Conservation (phyloP, 1,140 invertebrate genomes). For the Brachionus asplanchnoidis region DNA sequence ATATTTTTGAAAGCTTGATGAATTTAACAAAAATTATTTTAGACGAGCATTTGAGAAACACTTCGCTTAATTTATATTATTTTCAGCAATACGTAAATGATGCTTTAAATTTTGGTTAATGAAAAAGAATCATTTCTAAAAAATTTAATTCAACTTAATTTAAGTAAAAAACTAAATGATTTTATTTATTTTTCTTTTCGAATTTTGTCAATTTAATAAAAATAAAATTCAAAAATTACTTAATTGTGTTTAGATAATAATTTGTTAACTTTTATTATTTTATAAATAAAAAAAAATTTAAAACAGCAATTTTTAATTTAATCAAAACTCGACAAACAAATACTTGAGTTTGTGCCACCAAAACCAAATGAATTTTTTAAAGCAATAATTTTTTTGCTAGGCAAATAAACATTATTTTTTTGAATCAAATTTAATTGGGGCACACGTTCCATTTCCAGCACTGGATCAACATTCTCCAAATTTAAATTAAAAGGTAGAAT, state of each 20-base stretch:
- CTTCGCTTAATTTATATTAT: too few species aligned
- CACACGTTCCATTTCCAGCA: conserved; percentile 51
- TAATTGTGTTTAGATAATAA: too few species aligned
- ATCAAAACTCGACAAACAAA: conserved; percentile 64
- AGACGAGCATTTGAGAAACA: background rate
- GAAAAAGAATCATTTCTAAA: too few species aligned
- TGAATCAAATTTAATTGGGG: background rate
- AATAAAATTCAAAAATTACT: too few species aligned
- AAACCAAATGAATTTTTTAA: conserved; percentile 98
- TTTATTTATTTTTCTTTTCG: too few species aligned
- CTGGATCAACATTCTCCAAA: conserved; percentile 65
- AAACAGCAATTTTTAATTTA: background rate
- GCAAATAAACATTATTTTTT: conserved; percentile 25
- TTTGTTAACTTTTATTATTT: too few species aligned
- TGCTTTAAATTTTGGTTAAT: too few species aligned
- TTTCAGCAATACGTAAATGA: too few species aligned
- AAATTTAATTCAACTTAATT: too few species aligned
- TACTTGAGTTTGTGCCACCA: conserved; percentile 89
- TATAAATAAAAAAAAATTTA: too few species aligned
- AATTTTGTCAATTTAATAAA: too few species aligned
- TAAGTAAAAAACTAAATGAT: too few species aligned
- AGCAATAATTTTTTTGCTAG: conserved; percentile 63
- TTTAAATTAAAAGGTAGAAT: conserved; percentile 85
- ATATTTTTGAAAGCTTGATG: background rate
- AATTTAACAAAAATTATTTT: background rate